Base-by-base conservation (phyloP, 2,113 vertebrate species). In the Natator depressus region DNA sequence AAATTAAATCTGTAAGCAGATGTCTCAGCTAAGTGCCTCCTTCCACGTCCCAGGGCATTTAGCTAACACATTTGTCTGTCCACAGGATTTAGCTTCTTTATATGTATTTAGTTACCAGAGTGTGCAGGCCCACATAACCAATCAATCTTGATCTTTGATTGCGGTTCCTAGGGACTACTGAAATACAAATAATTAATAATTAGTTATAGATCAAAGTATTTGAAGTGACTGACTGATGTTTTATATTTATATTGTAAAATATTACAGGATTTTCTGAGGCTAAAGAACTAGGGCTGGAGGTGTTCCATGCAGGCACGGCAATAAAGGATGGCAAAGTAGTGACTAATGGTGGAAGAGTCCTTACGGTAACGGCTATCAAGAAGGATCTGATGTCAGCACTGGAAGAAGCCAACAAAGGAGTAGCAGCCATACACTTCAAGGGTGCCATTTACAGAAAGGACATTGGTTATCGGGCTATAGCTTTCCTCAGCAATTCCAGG, bases 251-350 rank as follows among this genome's bases (percentile, higher is more conserved):
- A 14, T 82, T 89, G 55, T 79, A 29, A 12, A 51, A 8, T 55
- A 2, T 90, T 86, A 10, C 91, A 99, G 99, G 99, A 50, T 95
- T 99, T 81, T 94, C 98, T 4, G 97, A 98, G 95, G 98, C 98
- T 46, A 96, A 96, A 87, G 98, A 98, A 12, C 98, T 97, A 85
- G 99, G 99, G 8, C 90, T 99, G 88, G 98, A 99, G 97, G 99
- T 99, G 42, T 99, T 99, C 98, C 99, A 99, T 6, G 99, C 99
- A 0, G 99, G 99, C 84, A 99, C 99, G 0, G 92, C 98, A 7
- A 96, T 99, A 38, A 98, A 98, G 89, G 98, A 99, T 0, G 98
- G 98, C 51, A 98, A 83, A 65, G 98, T 99, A 88, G 98, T 99
- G 25, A 99, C 99, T 81, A 99, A 95, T 0, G 99, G 99, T 0